Base-by-base conservation (phyloP, 2,797 vertebrate species). In the Xenentodon cancila region DNA sequence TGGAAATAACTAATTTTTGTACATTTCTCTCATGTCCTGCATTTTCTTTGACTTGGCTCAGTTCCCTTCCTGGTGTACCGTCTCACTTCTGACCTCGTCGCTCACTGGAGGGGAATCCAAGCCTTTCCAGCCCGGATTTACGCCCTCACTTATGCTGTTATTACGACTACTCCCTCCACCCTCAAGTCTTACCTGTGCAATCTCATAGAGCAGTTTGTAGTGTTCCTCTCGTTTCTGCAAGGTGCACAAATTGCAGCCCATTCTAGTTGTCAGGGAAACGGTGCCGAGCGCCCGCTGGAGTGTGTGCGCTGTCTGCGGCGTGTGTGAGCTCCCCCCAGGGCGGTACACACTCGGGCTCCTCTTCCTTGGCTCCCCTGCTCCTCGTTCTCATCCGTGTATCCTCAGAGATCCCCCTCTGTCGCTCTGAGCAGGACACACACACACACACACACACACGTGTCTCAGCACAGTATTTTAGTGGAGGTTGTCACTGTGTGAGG, bases 201-300 rank as follows among this genome's bases (percentile, higher is more conserved):
- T 96, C 95, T 99, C 97, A 85, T 99, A 98, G 30, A 99, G 96
- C 93, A 98, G 95, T 95, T 97, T 98, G 94, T 99, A 99, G 93
- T 97, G 96, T 84, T 98, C 97, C 90, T 99, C 97, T 94, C 96
- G 94, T 93, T 98, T 99, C 95, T 97, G 97, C 92, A 98, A 95
- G 93, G 96, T 95, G 94, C 97, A 99, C 92, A 99, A 93, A 96
- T 97, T 98, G 94, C 97, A 99, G 94, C 97, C 97, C 97, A 99
- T 99, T 92, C 94, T 96, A 95, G 93, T 92, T 91, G 92, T 94
- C 93, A 92, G 90, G 86, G 90, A 90, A 87, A 92, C 88, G 7
- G 80, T 66, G 81, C 79, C 1, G 82, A 71, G 75, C 64, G 77
- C 82, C 83, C 73, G 75, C 66, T 54, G 77, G 84, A 80, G 84